A percentile compares a stretch with the other conserved stretches of the same genome.
Conservation (phyloP, 2,888 invertebrate genomes). For the Pachycephus smyrnensis region DNA sequence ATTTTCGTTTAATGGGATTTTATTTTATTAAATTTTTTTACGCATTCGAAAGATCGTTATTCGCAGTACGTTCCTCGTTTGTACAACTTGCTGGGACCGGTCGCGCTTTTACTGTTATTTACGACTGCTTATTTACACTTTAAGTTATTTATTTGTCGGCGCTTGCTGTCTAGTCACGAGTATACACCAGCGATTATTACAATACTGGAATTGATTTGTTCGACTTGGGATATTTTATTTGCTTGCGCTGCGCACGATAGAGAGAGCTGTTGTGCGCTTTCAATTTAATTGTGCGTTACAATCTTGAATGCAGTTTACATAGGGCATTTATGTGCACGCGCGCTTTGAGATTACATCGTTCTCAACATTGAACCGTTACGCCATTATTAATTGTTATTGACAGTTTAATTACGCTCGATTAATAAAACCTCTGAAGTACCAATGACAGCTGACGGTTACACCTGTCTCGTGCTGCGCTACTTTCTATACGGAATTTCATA, state of each 20-base stretch:
- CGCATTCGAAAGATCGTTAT: not conserved
- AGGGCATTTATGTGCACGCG: not conserved
- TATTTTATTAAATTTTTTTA: not conserved
- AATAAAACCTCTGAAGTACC: not conserved
- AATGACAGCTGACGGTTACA: not conserved
- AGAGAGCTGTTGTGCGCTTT: not conserved
- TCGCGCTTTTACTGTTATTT: not conserved
- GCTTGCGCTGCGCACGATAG: not conserved
- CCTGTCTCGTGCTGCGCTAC: not conserved
- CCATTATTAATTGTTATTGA: conserved; percentile 2
- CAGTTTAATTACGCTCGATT: conserved; percentile 7
- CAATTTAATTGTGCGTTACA: not conserved
- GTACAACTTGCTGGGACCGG: not conserved
- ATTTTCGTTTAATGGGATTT: not conserved
- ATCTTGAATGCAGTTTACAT: not conserved
- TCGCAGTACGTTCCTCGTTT: not conserved
- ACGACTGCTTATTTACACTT: not conserved
- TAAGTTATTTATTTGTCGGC: not conserved
- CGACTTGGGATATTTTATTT: not conserved
- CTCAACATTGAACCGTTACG: not conserved
- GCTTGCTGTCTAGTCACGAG: not conserved
- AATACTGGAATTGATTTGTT: not conserved
- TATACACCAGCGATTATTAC: not conserved
- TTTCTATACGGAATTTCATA: not conserved
- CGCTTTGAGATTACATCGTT: not conserved